These are phyloP conservation scores for Kryphioiulus occultus DNA, from an alignment of 2,888 invertebrate species.

Conservation along the genomic window DNA sequence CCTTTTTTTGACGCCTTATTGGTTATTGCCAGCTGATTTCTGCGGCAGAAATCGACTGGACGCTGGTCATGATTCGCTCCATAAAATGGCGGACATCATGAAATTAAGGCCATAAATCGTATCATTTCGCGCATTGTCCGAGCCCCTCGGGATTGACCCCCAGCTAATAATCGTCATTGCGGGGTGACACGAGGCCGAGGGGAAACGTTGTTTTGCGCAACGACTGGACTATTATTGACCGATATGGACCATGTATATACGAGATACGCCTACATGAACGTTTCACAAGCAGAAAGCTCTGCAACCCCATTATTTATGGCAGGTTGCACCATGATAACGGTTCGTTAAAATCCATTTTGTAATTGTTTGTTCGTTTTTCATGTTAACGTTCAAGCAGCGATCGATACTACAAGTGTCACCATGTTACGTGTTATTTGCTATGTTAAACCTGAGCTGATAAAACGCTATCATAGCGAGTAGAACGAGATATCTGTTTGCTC, in stretches of 20 bases:
- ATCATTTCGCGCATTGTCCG: background rate
- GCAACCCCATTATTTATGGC: too few species aligned
- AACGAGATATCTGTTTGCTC: too few species aligned
- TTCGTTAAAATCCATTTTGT: background rate
- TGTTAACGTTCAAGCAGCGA: too few species aligned
- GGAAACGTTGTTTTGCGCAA: constrained; percentile 15
- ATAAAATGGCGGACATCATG: background rate
- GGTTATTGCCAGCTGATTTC: too few species aligned
- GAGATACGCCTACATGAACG: background rate
- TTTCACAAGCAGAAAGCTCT: background rate
- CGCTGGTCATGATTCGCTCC: too few species aligned
- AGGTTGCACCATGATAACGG: background rate
- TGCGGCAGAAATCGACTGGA: too few species aligned
- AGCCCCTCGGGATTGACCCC: constrained; percentile 2
- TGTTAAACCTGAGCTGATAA: too few species aligned
- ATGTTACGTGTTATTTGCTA: too few species aligned
- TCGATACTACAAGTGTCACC: too few species aligned
- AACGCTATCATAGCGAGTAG: too few species aligned
- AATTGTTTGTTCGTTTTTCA: too few species aligned
- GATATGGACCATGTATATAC: background rate
- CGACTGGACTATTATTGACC: background rate
- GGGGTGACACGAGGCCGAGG: background rate
- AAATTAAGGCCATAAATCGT: background rate
- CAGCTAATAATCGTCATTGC: background rate
- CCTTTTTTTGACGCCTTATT: too few species aligned